Conservation (phyloP, 2,113 vertebrate species). For the Triplophysa dalaica region DNA sequence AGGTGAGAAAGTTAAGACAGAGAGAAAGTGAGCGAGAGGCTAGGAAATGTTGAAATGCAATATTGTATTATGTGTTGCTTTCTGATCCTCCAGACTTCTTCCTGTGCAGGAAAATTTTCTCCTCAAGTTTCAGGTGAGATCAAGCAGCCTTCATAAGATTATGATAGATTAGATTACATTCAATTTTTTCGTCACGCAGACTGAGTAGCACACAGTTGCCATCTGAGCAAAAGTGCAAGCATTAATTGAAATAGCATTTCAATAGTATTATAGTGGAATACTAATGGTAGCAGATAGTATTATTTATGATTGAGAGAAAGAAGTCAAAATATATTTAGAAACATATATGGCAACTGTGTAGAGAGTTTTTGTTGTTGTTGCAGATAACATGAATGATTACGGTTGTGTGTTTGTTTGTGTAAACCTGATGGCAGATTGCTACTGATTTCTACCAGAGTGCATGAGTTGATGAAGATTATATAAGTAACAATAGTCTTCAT, state of each 20-base stretch:
- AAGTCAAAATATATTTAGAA: no score
- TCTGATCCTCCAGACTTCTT: slow-evolving; percentile 72
- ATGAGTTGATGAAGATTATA: slow-evolving; percentile 67
- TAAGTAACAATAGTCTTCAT: slow-evolving; percentile 72
- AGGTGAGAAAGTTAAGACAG: slow-evolving; percentile 73
- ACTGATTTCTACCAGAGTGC: slow-evolving; percentile 20
- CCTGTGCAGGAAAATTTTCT: slow-evolving; percentile 86
- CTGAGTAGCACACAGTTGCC: no score
- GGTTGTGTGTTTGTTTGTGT: not conserved
- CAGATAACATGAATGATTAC: not conserved
- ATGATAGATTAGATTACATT: not conserved
- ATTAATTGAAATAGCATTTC: no score
- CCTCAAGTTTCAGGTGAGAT: slow-evolving; percentile 82
- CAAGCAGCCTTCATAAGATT: not conserved
- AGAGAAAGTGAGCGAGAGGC: not conserved
- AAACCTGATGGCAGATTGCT: not conserved
- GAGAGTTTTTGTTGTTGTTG: no score
- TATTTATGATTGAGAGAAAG: no score
- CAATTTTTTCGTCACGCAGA: not conserved
- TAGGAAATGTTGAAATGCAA: not conserved
- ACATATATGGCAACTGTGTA: no score
- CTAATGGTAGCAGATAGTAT: not conserved
- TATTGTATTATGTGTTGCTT: not conserved
- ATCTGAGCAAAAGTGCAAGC: not conserved
- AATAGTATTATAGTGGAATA: not conserved